Evolutionary conservation across 2,113 vertebrate genomes (phyloP), one percentile per base, ranked within the genome.

Genomic region (Hippocampus zosterae): DNA sequence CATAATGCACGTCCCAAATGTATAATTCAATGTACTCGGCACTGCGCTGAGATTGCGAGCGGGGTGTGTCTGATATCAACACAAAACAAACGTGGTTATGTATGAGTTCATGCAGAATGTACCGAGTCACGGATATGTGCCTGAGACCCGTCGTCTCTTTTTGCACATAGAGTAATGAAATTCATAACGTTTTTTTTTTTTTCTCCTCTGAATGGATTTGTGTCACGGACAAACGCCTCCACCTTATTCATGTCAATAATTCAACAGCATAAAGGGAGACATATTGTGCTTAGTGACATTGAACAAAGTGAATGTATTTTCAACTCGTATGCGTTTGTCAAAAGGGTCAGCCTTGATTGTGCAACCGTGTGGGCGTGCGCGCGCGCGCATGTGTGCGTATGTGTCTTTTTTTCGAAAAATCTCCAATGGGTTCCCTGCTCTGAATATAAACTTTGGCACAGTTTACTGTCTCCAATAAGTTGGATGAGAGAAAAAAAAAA

Each of bases 21-120:
- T 57, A 83, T 83, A 79, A 82, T 88, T 87, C 68, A 88, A 12
- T 27, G 55, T 57, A 57, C 77, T 67, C 52, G 67, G 69, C 23
- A 41, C 61, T 7, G 1, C 23, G 72, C 72, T 76, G 75, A 48
- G 29, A 25, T 77, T 41, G 13, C 27, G 41, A 27, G 52, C 21
- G 19, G 40, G 57, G 25, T 9, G 25, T 9, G 69, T 69, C 65
- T 62, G 62, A 71, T 62, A 76, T 8, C 65, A 71, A 72, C 53
- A 75, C 37, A 65, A 33, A 52, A 67, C 55, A 71, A 65, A 37
- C 16, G 16, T 64, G 48, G 41, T 59, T 41, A 65, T 48, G 71
- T 67, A 18, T 64, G 66, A 60, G 52, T 64, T 50, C 46, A 61
- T 62, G 29, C 53, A 48, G 71, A 27, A 15, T 29, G 52, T 62